phyloP scores from a whole-genome alignment of 1,140 invertebrate species.

The Amphibalanus amphitrite region DNA sequence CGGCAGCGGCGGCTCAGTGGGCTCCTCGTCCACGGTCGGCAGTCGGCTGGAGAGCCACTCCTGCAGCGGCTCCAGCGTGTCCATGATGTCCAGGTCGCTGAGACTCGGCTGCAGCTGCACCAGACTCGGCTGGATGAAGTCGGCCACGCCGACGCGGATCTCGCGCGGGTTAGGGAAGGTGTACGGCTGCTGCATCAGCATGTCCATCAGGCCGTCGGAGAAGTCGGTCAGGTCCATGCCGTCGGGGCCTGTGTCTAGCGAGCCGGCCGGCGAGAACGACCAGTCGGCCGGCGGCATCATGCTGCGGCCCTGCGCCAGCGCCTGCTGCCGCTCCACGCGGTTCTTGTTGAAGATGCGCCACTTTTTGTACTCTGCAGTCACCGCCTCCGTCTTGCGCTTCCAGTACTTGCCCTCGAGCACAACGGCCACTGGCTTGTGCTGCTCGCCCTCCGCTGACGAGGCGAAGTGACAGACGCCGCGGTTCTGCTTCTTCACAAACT shows the following conservation, averaged over 20 bases:
- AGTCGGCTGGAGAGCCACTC: conserved; percentile 9
- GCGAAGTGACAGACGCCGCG: conserved; percentile 98
- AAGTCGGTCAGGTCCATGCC: not conserved
- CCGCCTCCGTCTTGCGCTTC: conserved; percentile 89
- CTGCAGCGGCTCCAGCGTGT: conserved; percentile 52
- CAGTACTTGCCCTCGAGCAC: conserved; percentile 97
- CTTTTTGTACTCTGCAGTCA: conserved; percentile 98
- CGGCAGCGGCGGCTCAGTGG: conserved; percentile 16
- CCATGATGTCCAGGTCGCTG: conserved; percentile 88
- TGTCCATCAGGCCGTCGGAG: not conserved
- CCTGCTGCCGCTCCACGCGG: conserved; percentile 11
- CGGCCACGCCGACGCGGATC: conserved; percentile 44
- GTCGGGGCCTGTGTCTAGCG: not conserved
- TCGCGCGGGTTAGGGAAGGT: conserved; percentile 92
- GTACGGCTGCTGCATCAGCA: conserved; percentile 52
- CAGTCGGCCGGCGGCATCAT: not conserved
- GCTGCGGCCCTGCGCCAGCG: not conserved
- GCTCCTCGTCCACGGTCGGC: conserved; percentile 5
- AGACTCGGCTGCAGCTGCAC: conserved; percentile 90
- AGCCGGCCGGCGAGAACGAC: not conserved
- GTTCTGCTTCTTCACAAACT: conserved; percentile 87
- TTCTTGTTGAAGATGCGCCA: conserved; percentile 92
- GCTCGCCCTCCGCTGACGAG: conserved; percentile 87
- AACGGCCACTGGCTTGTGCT: conserved; percentile 73
- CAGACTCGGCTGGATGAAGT: conserved; percentile 95